Evolutionary conservation across 2,113 vertebrate species (phyloP).

Genomic region (Columba janthina): DNA sequence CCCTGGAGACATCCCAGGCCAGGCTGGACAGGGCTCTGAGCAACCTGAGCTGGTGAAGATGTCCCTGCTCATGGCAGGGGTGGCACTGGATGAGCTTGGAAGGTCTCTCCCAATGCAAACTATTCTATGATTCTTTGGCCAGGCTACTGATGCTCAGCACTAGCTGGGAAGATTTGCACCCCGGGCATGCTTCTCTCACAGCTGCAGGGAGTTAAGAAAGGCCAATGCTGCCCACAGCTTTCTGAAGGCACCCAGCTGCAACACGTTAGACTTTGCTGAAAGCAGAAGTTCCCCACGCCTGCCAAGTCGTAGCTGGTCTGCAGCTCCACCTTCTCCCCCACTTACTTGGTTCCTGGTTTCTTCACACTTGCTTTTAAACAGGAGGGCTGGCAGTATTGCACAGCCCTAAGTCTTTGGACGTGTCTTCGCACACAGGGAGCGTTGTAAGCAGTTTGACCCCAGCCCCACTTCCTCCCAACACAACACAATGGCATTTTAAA

Average conservation of each 20-base stretch:
- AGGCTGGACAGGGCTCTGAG: too few species aligned
- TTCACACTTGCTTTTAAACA: background rate
- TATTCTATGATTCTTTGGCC: background rate
- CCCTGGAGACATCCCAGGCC: too few species aligned
- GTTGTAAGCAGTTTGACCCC: background rate
- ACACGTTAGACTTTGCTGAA: background rate
- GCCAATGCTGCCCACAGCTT: background rate
- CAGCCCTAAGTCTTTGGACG: background rate
- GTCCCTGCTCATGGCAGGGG: too few species aligned
- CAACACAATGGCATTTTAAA: background rate
- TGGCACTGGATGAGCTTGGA: too few species aligned
- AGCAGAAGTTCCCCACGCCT: background rate
- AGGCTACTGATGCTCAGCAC: background rate
- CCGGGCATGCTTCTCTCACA: rapidly evolving
- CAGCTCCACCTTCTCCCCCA: background rate
- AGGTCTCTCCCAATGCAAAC: too few species aligned
- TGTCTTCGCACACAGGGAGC: background rate
- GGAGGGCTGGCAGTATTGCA: background rate
- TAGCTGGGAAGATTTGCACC: background rate
- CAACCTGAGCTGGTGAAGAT: too few species aligned
- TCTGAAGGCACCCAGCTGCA: too few species aligned
- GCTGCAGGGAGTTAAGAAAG: background rate
- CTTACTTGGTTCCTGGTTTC: background rate
- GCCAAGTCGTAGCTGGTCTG: background rate
- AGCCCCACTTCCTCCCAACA: background rate